Percentiles rank a stretch among this genome's conserved stretches.
Evolutionary conservation across 2,888 invertebrate species (phyloP).

Genomic region (Neoascia interrupta): DNA sequence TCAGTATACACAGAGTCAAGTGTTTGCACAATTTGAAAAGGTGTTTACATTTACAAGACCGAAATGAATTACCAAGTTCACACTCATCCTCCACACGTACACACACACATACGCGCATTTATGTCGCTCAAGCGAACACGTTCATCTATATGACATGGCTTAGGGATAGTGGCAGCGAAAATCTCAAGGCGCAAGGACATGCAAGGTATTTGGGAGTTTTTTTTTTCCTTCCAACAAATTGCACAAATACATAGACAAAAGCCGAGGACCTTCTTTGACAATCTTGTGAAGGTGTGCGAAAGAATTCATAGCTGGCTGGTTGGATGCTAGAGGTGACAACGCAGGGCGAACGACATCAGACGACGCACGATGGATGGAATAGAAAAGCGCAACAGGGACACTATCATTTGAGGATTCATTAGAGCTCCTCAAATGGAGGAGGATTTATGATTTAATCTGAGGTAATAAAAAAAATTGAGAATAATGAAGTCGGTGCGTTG

Average conservation of each 20-base stretch:
- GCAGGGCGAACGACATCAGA: background rate
- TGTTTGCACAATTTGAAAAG: slow-evolving; percentile 45
- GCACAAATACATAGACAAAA: slow-evolving; percentile 21
- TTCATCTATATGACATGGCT: background rate
- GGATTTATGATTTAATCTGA: slow-evolving; percentile 58
- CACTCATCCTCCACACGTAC: background rate
- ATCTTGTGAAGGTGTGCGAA: background rate
- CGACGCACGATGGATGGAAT: slow-evolving; percentile 7
- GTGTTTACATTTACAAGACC: slow-evolving; percentile 47
- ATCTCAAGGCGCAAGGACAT: slow-evolving; percentile 60
- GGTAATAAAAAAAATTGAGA: slow-evolving; percentile 36
- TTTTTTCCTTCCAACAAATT: slow-evolving; percentile 46
- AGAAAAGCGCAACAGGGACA: slow-evolving; percentile 60
- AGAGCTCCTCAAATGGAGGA: slow-evolving; percentile 55
- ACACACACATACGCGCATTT: background rate
- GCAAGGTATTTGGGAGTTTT: slow-evolving; percentile 37
- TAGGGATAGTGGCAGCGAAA: background rate
- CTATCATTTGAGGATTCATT: slow-evolving; percentile 54
- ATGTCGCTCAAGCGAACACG: background rate
- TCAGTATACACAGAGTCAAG: slow-evolving; percentile 20
- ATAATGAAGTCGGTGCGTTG: slow-evolving; percentile 43
- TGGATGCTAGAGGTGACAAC: slow-evolving; percentile 11
- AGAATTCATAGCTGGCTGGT: background rate
- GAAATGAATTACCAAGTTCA: slow-evolving; percentile 43
- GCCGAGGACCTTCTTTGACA: background rate